Evolutionary conservation across 2,888 invertebrate genomes (phyloP), one percentile per base, ranked within the genome.

Genomic region (Mythimna impura): DNA sequence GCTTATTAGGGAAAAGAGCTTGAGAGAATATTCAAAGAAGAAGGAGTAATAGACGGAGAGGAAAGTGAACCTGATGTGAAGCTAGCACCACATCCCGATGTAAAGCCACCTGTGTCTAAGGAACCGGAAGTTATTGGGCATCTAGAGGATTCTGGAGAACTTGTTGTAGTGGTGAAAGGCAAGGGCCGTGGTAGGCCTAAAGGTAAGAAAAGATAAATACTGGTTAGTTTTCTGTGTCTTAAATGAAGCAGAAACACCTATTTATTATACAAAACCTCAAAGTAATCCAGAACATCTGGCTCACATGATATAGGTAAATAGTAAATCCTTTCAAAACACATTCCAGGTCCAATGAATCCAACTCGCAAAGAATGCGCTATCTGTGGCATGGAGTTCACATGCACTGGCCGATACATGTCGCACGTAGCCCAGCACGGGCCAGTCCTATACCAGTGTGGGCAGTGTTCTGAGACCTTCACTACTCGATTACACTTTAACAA

Each of bases 11-110:
- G 98, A 7, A 97, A 97, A 91, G 98, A 98, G 91, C 93, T 98
- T 66, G 98, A 98, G 86, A 96, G 97, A 81, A 97, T 98, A 82
- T 97, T 98, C 84, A 96, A 97, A 86, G 97, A 98, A 87, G 97
- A 97, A 91, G 98, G 98, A 1, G 97, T 98, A 17, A 97, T 97
- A 40, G 97, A 97, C 71, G 97, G 96, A 50, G 96, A 96, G 58
- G 97, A 97, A 40, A 94, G 93, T 62, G 96, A 96, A 14, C 88
- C 88, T 3, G 96, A 96, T 2, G 68, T 86, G 0, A 90, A 95
- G 83, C 84, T 83, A 40, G 86, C 87, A 8, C 54, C 62, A 0
- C 75, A 85, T 0, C 34, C 30, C 1, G 68, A 78, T 14, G 20
- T 81, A 2, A 89, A 89, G 70, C 83, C 85, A 2, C 81, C 87